A percentile compares a stretch with the other conserved stretches of the same genome.
phyloP scores from a whole-genome alignment of 2,888 invertebrate species.

The Eumacrocentrus americanus region DNA sequence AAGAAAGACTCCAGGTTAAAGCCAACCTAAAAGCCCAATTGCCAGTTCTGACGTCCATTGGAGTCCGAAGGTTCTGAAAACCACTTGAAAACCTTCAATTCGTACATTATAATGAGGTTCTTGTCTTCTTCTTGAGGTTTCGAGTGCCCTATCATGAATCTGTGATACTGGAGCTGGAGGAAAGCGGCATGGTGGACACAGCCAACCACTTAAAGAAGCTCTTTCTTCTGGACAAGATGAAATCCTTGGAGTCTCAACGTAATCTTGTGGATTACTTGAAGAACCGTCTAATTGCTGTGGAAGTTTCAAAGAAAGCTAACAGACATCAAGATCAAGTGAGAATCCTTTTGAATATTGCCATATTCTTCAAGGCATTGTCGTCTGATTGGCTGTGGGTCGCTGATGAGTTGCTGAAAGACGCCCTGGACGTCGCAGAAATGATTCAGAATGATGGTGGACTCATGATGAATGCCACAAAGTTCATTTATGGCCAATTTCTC shows the following conservation, averaged over 20 bases:
- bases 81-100: no score
- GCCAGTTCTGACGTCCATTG: slow-evolving; percentile 51
- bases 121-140: slow-evolving; percentile 56
- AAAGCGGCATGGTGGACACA: slow-evolving; percentile 63
- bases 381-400: slow-evolving; percentile 53
- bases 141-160: slow-evolving; percentile 65
- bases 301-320: slow-evolving; percentile 58
- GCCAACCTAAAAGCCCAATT: slow-evolving; percentile 51
- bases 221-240: slow-evolving; percentile 52
- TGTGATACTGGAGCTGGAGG: slow-evolving; percentile 65
- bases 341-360: slow-evolving; percentile 39
- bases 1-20: slow-evolving; percentile 44
- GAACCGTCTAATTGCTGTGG: slow-evolving; percentile 57
- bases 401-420: slow-evolving; percentile 42
- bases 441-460: slow-evolving; percentile 32
- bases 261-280: slow-evolving; percentile 48
- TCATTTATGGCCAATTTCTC: slow-evolving; percentile 49
- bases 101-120: slow-evolving; percentile 6
- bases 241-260: slow-evolving; percentile 21
- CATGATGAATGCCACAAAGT: slow-evolving; percentile 40
- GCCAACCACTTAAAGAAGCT: slow-evolving; percentile 65
- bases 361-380: slow-evolving; percentile 41
- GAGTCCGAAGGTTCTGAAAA: slow-evolving; percentile 61
- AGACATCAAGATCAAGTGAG: slow-evolving; percentile 20
- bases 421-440: slow-evolving; percentile 34